A percentile compares a stretch with the other conserved stretches of the same genome.
phyloP scores from a whole-genome alignment of 2,797 vertebrate species.

The Sarcoramphus papa region DNA sequence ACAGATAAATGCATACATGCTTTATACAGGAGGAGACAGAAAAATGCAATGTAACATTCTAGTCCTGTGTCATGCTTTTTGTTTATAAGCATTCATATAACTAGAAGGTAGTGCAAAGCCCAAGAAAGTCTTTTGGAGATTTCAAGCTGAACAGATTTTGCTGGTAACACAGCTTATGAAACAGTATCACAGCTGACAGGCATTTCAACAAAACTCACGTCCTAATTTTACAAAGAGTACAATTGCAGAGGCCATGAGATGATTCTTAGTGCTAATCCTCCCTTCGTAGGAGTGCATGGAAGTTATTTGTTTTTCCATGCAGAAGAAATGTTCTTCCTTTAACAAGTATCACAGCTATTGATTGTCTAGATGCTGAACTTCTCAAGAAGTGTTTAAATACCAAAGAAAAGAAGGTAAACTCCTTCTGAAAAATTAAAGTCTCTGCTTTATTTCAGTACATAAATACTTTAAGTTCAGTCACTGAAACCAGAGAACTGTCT shows the following conservation, averaged over 20 bases:
- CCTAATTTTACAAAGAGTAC: neutral
- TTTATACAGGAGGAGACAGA: neutral
- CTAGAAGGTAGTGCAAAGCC: neutral
- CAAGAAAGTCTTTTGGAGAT: neutral
- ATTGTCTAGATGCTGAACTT: neutral
- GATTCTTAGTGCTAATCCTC: neutral
- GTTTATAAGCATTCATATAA: neutral
- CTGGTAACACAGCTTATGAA: neutral
- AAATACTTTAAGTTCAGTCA: neutral
- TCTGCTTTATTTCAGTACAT: neutral
- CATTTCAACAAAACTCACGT: neutral
- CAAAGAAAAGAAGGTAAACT: neutral
- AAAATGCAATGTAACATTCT: neutral
- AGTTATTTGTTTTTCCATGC: neutral
- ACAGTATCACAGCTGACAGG: neutral
- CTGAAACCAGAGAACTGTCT: neutral
- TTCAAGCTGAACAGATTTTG: neutral
- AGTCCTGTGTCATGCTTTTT: neutral
- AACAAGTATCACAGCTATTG: neutral
- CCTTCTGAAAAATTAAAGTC: neutral
- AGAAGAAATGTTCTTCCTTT: neutral
- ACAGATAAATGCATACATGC: neutral
- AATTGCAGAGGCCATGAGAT: neutral
- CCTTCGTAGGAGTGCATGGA: neutral
- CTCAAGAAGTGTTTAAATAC: neutral